Evolutionary conservation across 1,140 invertebrate species (phyloP), one percentile per base, ranked within the genome.

Genomic region (Nasonia giraulti): DNA sequence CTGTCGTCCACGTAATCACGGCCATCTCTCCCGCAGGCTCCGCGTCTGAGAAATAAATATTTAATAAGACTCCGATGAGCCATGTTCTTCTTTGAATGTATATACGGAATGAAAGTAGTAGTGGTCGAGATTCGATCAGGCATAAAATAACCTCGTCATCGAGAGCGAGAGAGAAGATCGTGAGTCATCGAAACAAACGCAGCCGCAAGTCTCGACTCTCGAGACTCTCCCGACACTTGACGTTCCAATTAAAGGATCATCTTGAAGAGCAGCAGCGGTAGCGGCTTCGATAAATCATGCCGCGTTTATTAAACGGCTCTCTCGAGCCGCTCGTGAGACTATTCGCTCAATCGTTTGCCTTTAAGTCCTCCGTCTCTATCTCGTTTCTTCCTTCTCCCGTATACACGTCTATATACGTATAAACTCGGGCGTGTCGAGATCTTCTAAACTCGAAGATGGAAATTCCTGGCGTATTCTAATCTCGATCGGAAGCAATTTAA

Each of bases 331-430:
- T 86, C 85, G 85, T 87, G 88, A 85, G 87, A 88, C 78, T 89
- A 89, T 90, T 88, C 85, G n/a, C 87, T 87, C 89, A 88, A 89
- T 90, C 85, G 88, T 71, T 88, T 86, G 76, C 86, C 74, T 83
- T 71, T 62, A 62, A 68, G 47, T 74, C 31, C n/a, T 23, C 2
- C 37, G 40, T 31, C 40, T 62, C 17, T 62, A 12, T 50, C 47
- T 50, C 47, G 3, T 17, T 62, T 17, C 17, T 17, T n/a, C 6
- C 17, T 7, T 20, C 55, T n/a, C 17, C 40, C 27, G 27, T 44
- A 10, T 73, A 74, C 33, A 55, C 73, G 55, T 62, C 17, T 62
- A 12, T 31, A 20, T 27, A 62, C 27, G 47, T 47, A 2, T 76
- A 66, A 7, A 37, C 6, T 44, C 27, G 27, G 14, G 27, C 47